Percentiles rank a stretch among this genome's conserved stretches.
These are phyloP conservation scores for Selene dorsalis DNA, from an alignment of 2,797 vertebrate species.

Conservation along the genomic window DNA sequence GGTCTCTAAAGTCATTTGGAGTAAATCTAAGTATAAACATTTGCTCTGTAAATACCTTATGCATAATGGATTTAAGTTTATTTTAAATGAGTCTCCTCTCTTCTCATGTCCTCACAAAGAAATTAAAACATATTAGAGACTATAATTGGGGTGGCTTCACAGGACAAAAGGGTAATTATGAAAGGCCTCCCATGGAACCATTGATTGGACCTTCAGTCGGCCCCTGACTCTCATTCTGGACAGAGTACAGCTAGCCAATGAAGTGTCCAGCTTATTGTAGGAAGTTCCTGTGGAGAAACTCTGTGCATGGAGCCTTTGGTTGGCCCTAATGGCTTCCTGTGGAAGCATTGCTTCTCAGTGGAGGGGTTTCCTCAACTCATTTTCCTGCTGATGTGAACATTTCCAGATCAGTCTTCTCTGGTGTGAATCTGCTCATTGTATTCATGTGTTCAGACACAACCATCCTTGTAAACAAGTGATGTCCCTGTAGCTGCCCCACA, in stretches of 20 bases:
- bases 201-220: conserved; percentile 34
- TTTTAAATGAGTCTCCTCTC: conserved; percentile 25
- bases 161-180: conserved; percentile 15
- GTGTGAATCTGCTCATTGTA: conserved; percentile 60
- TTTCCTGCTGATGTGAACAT: conserved; percentile 81
- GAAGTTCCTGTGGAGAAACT: conserved; percentile 78
- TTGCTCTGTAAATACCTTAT: conserved; percentile 3
- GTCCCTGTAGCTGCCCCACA: conserved; percentile 7
- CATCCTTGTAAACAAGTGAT: conserved; percentile 50
- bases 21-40: conserved; percentile 31
- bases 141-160: not conserved
- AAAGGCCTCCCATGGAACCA: conserved; percentile 13
- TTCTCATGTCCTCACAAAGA: conserved; percentile 25
- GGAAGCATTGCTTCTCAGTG: conserved; percentile 71
- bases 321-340: conserved; percentile 79
- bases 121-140: not conserved
- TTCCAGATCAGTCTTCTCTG: conserved; percentile 67
- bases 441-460: conserved; percentile 48
- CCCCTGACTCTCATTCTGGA: conserved; percentile 24
- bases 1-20: conserved; percentile 28
- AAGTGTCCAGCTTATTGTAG: conserved; percentile 59
- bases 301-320: conserved; percentile 59
- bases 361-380: conserved; percentile 76
- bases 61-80: conserved; percentile 4
- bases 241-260: conserved; percentile 34